Evolutionary conservation across 1,140 invertebrate genomes (phyloP).

Genomic region (Eulimnadia texana): DNA sequence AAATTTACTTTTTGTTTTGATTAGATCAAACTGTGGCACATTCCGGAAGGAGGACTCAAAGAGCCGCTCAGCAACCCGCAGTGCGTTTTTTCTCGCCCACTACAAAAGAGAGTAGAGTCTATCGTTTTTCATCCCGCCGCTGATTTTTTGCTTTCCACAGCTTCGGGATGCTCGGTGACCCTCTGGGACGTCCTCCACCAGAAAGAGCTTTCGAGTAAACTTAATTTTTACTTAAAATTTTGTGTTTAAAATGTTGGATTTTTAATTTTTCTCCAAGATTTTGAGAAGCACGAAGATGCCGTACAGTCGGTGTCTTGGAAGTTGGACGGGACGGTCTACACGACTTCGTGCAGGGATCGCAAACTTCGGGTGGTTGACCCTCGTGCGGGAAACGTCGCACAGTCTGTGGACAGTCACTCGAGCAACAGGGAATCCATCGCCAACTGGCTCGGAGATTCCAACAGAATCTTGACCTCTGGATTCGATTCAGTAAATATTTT

Average conservation of each 20-base stretch:
- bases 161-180: conserved; percentile 62
- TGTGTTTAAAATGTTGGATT: not conserved
- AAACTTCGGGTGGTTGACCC: conserved; percentile 67
- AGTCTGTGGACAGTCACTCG: conserved; percentile 55
- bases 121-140: conserved; percentile 73
- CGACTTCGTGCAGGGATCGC: conserved; percentile 62
- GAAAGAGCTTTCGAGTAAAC: conserved; percentile 43
- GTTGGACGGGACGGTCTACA: conserved; percentile 47
- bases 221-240: not conserved
- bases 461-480: conserved; percentile 66
- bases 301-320: conserved; percentile 75
- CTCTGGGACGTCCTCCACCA: conserved; percentile 72
- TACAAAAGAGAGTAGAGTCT: conserved; percentile 62
- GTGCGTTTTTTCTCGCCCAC: conserved; percentile 57
- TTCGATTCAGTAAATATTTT: conserved; percentile 34
- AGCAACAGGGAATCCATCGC: conserved; percentile 80
- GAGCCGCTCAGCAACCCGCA: conserved; percentile 63
- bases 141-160: conserved; percentile 66
- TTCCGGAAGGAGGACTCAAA: conserved; percentile 59
- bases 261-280: conserved; percentile 36
- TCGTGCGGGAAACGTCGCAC: conserved; percentile 37
- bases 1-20: conserved; percentile 18
- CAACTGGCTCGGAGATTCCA: conserved; percentile 70
- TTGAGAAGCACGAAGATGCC: conserved; percentile 61
- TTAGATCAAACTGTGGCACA: conserved; percentile 71